Base-by-base conservation (phyloP, 2,113 vertebrate genomes). In the Bos javanicus region DNA sequence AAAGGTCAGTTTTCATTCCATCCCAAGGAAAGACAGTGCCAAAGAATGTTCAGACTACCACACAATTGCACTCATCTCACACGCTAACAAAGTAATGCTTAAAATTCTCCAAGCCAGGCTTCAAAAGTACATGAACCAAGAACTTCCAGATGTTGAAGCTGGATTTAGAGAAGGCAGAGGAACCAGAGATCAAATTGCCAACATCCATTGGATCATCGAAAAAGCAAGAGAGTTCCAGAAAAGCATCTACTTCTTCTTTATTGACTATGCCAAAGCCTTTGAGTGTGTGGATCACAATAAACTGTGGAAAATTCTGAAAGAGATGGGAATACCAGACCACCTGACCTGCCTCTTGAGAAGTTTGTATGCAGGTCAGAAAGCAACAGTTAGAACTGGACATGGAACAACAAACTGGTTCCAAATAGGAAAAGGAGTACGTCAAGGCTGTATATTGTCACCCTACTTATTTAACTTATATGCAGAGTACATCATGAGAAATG, bases 201-300 rank as follows among this genome's bases (percentile, higher is more conserved):
- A 71, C 4, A 71, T 21, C n/a, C 1, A 5, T 11, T 71, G n/a
- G 64, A 23, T 71, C 64, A 23, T 71, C 1, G 0, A 12, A 23
- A 71, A 71, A 71, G n/a, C n/a, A 21, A 71, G 17, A 71, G 67
- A 23, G 67, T 36, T 23, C n/a, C n/a, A 71, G 67, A 23, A 71
- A 71, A 71, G 23, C 17, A 36, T 71, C 5, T 36, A 23, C 4
- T 71, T 71, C 67, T 71, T 19, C 67, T 36, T 71, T 71, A 71
- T 36, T 71, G 64, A 71, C 64, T 71, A 23, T 71, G 64, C 64
- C n/a, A 71, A 71, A 71, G 9, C 19, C 64, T 71, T 71, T 36
- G n/a, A 36, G 4, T 71, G 17, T 71, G 17, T 71, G 64, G 19
- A 71, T 71, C 64, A 71, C 64, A 36, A 71, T 2, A 36, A 21